phyloP scores from a whole-genome alignment of 1,140 invertebrate species.

The Euschistus heros region DNA sequence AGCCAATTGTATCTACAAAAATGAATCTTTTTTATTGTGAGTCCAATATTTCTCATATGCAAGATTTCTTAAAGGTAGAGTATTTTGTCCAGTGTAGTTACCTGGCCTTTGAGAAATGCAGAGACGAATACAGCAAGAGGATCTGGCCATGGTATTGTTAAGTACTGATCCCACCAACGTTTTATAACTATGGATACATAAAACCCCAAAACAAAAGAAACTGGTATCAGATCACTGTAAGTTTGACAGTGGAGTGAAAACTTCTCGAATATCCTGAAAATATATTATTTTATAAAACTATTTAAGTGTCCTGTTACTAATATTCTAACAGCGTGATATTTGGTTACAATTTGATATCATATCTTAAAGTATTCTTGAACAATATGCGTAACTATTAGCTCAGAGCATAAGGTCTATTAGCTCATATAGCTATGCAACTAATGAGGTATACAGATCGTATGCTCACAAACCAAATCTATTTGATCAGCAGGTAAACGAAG shows the following conservation, averaged over 20 bases:
- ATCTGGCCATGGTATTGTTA: conserved; percentile 39
- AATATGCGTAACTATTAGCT: neutral
- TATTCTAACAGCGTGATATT: neutral
- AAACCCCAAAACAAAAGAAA: conserved; percentile 78
- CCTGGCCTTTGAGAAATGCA: conserved; percentile 38
- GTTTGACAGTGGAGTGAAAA: conserved; percentile 29
- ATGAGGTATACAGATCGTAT: too few relatives aligned
- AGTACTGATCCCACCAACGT: conserved; percentile 42
- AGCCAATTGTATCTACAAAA: neutral
- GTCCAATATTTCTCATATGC: neutral
- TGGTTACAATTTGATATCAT: neutral
- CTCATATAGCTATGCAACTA: neutral
- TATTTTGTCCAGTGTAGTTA: conserved; percentile 22
- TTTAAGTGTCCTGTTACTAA: neutral
- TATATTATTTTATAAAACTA: neutral
- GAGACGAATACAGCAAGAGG: conserved; percentile 37
- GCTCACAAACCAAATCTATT: too few relatives aligned
- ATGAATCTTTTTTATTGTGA: neutral
- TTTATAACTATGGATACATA: conserved; percentile 43
- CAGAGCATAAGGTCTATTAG: neutral
- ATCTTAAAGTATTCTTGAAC: neutral
- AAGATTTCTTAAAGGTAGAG: neutral
- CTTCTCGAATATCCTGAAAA: conserved; percentile 28
- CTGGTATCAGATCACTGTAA: conserved; percentile 33
- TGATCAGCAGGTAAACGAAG: too few relatives aligned